phyloP scores from a whole-genome alignment of 1,140 invertebrate genomes.

The Goniozus legneri region DNA sequence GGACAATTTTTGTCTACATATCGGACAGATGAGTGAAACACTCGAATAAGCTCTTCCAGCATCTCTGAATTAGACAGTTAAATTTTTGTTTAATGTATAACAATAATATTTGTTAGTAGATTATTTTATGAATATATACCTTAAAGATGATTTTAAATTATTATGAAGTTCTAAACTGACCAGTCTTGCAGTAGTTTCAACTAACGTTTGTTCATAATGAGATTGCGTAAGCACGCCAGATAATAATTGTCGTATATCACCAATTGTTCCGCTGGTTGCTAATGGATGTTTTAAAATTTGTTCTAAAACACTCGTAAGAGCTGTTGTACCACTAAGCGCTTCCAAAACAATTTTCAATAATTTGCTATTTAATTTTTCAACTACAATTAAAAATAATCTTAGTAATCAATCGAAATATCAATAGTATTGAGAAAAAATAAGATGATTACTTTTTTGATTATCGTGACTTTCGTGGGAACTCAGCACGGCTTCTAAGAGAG shows the following conservation, averaged over 20 bases:
- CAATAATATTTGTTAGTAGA: background rate
- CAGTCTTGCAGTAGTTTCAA: conserved; percentile 48
- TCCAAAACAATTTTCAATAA: conserved; percentile 46
- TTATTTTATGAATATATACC: conserved; percentile 23
- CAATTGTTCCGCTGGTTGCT: conserved; percentile 49
- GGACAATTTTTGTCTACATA: conserved; percentile 43
- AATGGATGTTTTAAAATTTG: conserved; percentile 50
- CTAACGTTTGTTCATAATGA: conserved; percentile 48
- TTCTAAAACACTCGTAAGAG: conserved; percentile 46
- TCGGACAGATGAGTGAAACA: conserved; percentile 38
- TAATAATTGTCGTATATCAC: conserved; percentile 46
- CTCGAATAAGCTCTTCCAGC: conserved; percentile 41
- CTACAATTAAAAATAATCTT: conserved; percentile 11
- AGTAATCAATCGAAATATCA: too few species aligned
- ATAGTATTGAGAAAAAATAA: conserved; percentile 16
- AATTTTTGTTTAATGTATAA: background rate
- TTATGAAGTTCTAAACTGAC: conserved; percentile 49
- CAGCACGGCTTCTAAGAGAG: conserved; percentile 44
- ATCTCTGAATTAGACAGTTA: conserved; percentile 26
- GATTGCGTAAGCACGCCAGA: conserved; percentile 50
- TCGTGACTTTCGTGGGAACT: conserved; percentile 34
- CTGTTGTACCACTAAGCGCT: conserved; percentile 47
- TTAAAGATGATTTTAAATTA: conserved; percentile 41
- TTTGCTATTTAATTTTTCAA: conserved; percentile 40
- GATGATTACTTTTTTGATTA: conserved; percentile 31